Percentiles rank a stretch among this genome's conserved stretches.
These are phyloP conservation scores for Chlorodrepanis virens DNA, from an alignment of 2,113 vertebrate genomes.

Conservation along the genomic window DNA sequence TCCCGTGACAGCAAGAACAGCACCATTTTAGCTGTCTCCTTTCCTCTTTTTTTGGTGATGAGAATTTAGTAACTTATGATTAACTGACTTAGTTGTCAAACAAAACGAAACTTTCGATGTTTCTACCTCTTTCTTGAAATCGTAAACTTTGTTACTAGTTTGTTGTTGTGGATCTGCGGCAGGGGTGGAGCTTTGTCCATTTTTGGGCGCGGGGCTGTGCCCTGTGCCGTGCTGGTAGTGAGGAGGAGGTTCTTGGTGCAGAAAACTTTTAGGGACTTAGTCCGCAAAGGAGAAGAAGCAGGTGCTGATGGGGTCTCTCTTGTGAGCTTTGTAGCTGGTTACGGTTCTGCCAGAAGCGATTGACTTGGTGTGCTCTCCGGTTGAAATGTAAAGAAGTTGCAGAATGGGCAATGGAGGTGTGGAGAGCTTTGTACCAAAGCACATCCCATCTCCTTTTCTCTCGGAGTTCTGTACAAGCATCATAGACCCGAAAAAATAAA, in stretches of 20 bases:
- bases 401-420: neutral
- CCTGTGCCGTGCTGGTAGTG: neutral
- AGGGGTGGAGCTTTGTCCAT: conserved; percentile 42
- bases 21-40: neutral
- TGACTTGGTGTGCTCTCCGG: neutral
- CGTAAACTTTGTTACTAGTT: conserved; percentile 12
- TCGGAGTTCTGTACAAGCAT: fast-evolving
- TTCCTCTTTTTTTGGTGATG: neutral
- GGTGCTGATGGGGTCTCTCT: neutral
- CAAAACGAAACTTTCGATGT: fast-evolving
- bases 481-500: neutral
- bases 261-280: neutral
- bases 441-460: neutral
- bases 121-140: neutral
- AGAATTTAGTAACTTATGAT: neutral
- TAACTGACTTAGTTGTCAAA: neutral
- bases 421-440: conserved; percentile 33
- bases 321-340: neutral
- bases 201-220: conserved; percentile 2
- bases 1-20: neutral
- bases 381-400: neutral
- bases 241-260: neutral
- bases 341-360: neutral
- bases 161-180: neutral
- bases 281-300: neutral